Conservation (phyloP, 2,113 vertebrate species). For the Paratilapia polleni region DNA sequence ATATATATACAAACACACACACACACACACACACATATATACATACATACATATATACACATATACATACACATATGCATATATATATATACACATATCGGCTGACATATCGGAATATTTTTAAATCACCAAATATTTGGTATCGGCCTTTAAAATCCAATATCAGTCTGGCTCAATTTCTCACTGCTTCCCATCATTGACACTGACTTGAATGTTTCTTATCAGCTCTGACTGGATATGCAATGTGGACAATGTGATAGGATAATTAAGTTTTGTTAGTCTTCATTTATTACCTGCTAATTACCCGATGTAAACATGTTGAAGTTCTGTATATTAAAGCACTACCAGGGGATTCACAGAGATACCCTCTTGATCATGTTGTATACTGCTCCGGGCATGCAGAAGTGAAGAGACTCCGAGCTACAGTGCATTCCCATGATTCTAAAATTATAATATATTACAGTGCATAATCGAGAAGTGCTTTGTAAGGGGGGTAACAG, state of each 20-base stretch:
- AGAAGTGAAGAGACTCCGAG: slow-evolving; percentile 3
- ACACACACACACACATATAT: no score
- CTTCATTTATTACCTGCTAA: neutral
- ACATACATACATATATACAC: no score
- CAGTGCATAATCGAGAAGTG: slow-evolving; percentile 2
- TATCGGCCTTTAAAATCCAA: no score
- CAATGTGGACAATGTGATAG: neutral
- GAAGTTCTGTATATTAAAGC: slow-evolving; percentile 14
- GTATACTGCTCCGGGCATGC: neutral
- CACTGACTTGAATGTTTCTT: neutral
- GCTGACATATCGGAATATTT: no score
- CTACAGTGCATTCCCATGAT: neutral
- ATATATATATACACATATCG: no score
- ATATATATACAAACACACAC: no score
- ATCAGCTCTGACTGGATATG: neutral
- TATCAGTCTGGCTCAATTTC: neutral
- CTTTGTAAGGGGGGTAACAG: slow-evolving; percentile 42
- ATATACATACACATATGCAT: no score
- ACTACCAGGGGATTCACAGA: neutral
- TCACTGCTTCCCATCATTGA: neutral
- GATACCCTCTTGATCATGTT: neutral
- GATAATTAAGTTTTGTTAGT: neutral
- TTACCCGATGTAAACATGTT: slow-evolving; percentile 1
- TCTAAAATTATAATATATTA: slow-evolving; percentile 25
- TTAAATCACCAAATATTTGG: no score